Base-by-base conservation (phyloP, 2,888 invertebrate genomes). In the Stenodema calcarata region DNA sequence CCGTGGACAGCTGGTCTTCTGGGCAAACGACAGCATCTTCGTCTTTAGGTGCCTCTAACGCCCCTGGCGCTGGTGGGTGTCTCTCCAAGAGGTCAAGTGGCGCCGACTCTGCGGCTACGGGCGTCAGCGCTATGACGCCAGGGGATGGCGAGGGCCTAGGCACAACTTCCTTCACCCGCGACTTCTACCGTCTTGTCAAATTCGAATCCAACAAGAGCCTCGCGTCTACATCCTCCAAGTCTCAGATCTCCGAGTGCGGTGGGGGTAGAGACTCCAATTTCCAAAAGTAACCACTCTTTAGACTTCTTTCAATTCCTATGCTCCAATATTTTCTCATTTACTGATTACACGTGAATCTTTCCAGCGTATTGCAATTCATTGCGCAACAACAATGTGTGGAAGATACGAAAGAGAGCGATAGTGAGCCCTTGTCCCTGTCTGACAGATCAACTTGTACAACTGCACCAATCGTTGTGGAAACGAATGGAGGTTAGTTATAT, bases 171-270 rank as follows among this genome's bases (percentile, higher is more conserved):
- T 96, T 96, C 90, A 95, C 95, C 6, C 92, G 95, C 88, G 96
- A 96, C 91, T 96, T 95, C 91, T 96, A 96, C 90, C 93, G 95
- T 44, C 93, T 96, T 88, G 95, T 95, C 76, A 95, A 95, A 91
- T 95, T 95, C 90, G 96, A 95, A 90, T 95, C 95, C 91, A 95
- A 95, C 88, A 95, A 95, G 91, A 95, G 95, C 91, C 92, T 95
- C 90, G 95, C 95, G 69, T 95, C 95, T 47, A 95, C 94, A 90
- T 89, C 89, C 73, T 89, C 90, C 11, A 88, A 89, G 42, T 86
- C 86, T 18, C 86, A 86, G 80, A 69, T 86, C 12, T 86, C 86
- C 41, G 86, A 86, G 35, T 44, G 44, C 44, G 70, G 86, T 23
- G 80, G 47, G 28, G 82, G 41, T 2, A 28, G 44, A 9, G 82